Conservation (phyloP, 2,113 vertebrate species). For the Eubucco bourcierii region DNA sequence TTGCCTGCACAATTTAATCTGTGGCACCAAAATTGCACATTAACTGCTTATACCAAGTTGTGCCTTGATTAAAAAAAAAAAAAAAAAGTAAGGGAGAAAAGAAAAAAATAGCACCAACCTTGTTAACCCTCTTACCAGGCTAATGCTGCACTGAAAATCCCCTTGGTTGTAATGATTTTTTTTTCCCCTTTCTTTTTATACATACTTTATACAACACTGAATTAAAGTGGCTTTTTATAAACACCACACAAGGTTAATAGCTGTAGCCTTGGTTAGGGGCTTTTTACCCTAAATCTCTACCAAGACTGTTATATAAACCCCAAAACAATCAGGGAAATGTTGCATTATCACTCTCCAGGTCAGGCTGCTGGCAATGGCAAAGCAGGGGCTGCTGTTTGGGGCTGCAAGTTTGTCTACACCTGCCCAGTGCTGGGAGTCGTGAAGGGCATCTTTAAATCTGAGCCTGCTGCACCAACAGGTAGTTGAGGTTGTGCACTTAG, state of each 20-base stretch:
- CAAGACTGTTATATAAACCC: slow-evolving; percentile 71
- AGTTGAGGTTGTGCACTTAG: neutral
- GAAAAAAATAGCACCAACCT: slow-evolving; percentile 68
- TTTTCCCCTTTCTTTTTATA: slow-evolving; percentile 48
- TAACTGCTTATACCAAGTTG: slow-evolving; percentile 49
- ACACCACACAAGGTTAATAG: slow-evolving; percentile 58
- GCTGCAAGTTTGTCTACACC: neutral
- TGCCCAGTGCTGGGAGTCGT: neutral
- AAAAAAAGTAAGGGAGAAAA: slow-evolving; percentile 30
- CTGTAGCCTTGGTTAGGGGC: slow-evolving; percentile 37
- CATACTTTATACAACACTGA: slow-evolving; percentile 67
- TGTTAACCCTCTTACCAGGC: slow-evolving; percentile 80
- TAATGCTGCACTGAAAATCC: slow-evolving; percentile 77
- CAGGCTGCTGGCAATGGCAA: slow-evolving; percentile 36
- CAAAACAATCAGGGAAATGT: slow-evolving; percentile 46
- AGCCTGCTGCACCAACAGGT: neutral
- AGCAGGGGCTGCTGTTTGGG: slow-evolving; percentile 21
- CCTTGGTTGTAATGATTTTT: slow-evolving; percentile 71
- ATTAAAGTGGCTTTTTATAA: slow-evolving; percentile 75
- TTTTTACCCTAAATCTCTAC: slow-evolving; percentile 70
- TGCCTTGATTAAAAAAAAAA: slow-evolving; percentile 41
- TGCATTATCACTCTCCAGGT: slow-evolving; percentile 47
- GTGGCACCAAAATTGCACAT: slow-evolving; percentile 42
- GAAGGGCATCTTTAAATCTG: neutral
- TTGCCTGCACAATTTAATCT: slow-evolving; percentile 33